phyloP scores from a whole-genome alignment of 2,797 vertebrate species.

The Allobates femoralis region DNA sequence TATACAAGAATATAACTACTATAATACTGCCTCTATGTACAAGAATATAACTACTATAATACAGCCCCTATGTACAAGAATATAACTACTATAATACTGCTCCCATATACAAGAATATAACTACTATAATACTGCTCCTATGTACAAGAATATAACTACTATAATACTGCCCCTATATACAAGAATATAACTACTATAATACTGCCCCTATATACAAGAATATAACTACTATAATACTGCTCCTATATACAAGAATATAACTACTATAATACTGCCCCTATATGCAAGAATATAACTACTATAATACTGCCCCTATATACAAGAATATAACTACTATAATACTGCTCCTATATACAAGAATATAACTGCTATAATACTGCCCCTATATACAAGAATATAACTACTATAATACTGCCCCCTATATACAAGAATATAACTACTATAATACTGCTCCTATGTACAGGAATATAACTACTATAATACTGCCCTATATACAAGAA shows the following conservation, averaged over 20 bases:
- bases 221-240: constrained; percentile 9
- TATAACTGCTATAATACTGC: too few species aligned
- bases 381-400: too few species aligned
- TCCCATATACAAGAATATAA: constrained; percentile 7
- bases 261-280: constrained; percentile 14
- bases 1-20: too few species aligned
- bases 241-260: not conserved
- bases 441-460: too few species aligned
- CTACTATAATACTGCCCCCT: not conserved
- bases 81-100: constrained; percentile 16
- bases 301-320: not conserved
- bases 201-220: not conserved
- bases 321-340: constrained; percentile 6
- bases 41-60: too few species aligned
- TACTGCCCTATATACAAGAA: too few species aligned
- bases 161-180: not conserved
- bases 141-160: constrained; percentile 15
- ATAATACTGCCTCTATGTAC: not conserved
- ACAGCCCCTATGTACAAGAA: too few species aligned
- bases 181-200: constrained; percentile 10
- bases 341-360: not conserved
- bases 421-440: too few species aligned
- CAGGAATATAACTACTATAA: too few species aligned
- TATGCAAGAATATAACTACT: constrained; percentile 14
- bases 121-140: constrained; percentile 2